phyloP scores from a whole-genome alignment of 23 tunicate species.

The Phallusia fumigata region DNA sequence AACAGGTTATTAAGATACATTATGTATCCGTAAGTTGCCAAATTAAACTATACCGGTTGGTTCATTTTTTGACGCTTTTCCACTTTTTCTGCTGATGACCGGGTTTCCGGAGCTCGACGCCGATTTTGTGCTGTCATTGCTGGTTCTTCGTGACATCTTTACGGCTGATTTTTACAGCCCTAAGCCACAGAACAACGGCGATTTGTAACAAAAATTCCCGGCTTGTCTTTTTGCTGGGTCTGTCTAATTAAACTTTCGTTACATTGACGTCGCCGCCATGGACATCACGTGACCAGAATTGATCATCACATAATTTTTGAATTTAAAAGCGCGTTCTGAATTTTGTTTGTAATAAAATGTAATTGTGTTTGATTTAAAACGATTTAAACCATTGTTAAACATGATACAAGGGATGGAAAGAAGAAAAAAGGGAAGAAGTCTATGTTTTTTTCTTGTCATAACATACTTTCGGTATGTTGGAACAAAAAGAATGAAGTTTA shows the following conservation, averaged over 20 bases:
- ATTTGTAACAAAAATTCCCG: neutral
- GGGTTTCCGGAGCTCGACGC: slow-evolving; percentile 16
- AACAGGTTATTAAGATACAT: too few species aligned
- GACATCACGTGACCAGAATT: neutral
- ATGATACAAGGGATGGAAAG: too few species aligned
- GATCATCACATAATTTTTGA: neutral
- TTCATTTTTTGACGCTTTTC: slow-evolving; percentile 16
- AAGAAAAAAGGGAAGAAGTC: too few species aligned
- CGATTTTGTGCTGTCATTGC: slow-evolving; percentile 48
- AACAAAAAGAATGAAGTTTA: too few species aligned
- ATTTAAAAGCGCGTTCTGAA: neutral
- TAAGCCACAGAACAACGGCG: neutral
- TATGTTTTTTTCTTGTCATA: too few species aligned
- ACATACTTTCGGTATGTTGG: too few species aligned
- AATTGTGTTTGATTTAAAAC: too few species aligned
- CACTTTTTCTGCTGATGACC: slow-evolving; percentile 1
- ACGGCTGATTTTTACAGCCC: too few species aligned
- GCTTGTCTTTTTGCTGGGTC: neutral
- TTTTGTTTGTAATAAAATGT: too few species aligned
- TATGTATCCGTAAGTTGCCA: too few species aligned
- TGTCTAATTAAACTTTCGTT: neutral
- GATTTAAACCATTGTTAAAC: too few species aligned
- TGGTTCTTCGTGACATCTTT: slow-evolving; percentile 43
- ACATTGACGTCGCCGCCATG: neutral
- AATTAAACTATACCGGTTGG: neutral